These are phyloP conservation scores for Gila robusta DNA, from an alignment of 2,797 vertebrate species.

Conservation along the genomic window DNA sequence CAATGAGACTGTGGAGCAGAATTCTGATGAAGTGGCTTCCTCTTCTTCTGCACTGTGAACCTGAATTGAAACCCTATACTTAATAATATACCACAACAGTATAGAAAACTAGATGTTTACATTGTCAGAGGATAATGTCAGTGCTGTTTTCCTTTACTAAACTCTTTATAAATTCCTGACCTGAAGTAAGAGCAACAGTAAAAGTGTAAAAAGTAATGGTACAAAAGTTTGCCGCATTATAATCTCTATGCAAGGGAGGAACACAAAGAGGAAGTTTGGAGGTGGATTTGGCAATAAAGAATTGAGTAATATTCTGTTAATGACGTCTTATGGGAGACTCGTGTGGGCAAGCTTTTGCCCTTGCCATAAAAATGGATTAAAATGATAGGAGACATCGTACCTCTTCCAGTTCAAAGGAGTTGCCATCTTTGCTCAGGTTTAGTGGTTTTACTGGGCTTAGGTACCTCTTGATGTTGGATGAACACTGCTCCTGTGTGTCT, in stretches of 20 bases:
- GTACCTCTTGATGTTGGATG: conserved; percentile 56
- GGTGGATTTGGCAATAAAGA: background rate
- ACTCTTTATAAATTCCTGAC: background rate
- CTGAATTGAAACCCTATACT: conserved; percentile 60
- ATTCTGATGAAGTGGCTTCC: conserved; percentile 68
- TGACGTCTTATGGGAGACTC: background rate
- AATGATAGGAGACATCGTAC: conserved; percentile 64
- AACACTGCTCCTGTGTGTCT: conserved; percentile 47
- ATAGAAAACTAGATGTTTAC: background rate
- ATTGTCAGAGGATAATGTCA: background rate
- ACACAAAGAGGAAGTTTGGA: conserved; percentile 6
- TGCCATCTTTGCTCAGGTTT: conserved; percentile 62
- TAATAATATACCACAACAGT: background rate
- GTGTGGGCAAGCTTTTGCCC: background rate
- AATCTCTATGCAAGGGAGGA: background rate
- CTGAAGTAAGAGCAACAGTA: background rate
- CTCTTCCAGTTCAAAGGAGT: conserved; percentile 85
- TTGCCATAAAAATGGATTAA: background rate
- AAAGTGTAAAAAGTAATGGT: too few relatives aligned
- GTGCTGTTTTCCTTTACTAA: background rate
- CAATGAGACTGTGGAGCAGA: conserved; percentile 46
- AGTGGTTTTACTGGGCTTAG: conserved; percentile 64
- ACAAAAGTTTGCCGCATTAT: background rate
- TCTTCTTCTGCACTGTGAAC: conserved; percentile 81
- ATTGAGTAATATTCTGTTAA: background rate